Evolutionary conservation across 2,888 invertebrate genomes (phyloP), one percentile per base, ranked within the genome.

Genomic region (Cephus sareptanus): DNA sequence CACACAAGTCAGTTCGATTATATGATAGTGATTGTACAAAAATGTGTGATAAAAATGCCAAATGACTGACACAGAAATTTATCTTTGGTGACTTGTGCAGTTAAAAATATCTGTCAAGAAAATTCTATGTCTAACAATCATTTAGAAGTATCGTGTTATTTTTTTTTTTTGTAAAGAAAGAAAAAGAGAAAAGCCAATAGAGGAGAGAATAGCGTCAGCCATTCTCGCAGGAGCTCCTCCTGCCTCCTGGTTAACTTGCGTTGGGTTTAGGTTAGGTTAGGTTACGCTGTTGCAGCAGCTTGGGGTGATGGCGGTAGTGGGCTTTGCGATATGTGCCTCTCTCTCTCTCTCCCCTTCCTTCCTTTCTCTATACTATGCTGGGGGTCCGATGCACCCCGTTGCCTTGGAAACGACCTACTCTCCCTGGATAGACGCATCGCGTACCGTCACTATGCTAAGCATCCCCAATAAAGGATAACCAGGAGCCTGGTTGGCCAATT

Each of bases 371-470:
- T 56, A 56, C 23, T 3, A 23, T 56, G 75, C 70, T 77, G 81
- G 83, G 86, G 85, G 84, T 87, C 86, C 87, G 88, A 89, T 89
- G 89, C 90, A 89, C 89, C 89, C 90, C 85, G 90, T 91, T 87
- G 84, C 89, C 90, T 90, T 90, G 88, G 90, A 86, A 89, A 91
- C 90, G 91, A 91, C 91, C 91, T 91, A 91, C 90, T 90, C 89
- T 90, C 90, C 90, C 90, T 89, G 90, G 90, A 89, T 86, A 85
- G 88, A 87, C 87, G 87, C 88, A 88, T 80, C 56, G 56, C 40
- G 40, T 15, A 56, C 56, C 23, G 23, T 40, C 40, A 40, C 40
- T 40, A 40, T 40, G 40, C 15, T 56, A 56, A 56, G 56, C 56
- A 56, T 56, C 56, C 56, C 56, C 56, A 56, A 56, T 56, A 56